phyloP scores from a whole-genome alignment of 2,797 vertebrate genomes.

The Yasuhikotakia modesta region DNA sequence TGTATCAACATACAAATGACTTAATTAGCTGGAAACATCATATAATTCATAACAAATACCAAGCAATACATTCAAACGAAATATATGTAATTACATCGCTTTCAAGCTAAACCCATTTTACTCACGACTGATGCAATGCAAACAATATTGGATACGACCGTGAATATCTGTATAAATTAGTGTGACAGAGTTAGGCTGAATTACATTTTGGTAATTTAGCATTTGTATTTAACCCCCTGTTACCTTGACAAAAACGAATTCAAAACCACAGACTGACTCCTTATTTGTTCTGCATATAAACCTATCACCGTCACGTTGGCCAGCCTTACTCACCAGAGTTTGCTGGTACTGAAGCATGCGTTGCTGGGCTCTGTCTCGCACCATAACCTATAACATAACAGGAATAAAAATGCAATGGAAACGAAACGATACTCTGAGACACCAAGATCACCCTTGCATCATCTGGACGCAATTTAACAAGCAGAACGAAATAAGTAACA shows the following conservation, averaged over 20 bases:
- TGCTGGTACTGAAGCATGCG: conserved; percentile 78
- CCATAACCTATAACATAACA: conserved; percentile 63
- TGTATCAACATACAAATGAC: conserved; percentile 18
- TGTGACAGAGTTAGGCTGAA: background rate
- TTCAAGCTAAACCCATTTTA: background rate
- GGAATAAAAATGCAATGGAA: background rate
- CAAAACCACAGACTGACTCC: background rate
- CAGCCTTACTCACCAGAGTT: conserved; percentile 78
- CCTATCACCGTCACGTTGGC: conserved; percentile 6
- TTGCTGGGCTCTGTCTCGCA: conserved; percentile 72
- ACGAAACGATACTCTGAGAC: conserved; percentile 5
- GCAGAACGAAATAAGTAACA: conserved; percentile 66
- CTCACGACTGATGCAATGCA: too few relatives aligned
- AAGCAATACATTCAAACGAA: background rate
- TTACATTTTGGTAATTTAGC: background rate
- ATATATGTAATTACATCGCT: background rate
- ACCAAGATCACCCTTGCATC: conserved; percentile 15
- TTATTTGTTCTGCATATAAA: background rate
- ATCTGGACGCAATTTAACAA: conserved; percentile 16
- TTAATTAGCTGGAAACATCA: conserved; percentile 18
- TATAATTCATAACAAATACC: background rate
- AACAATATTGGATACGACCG: background rate
- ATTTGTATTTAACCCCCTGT: background rate
- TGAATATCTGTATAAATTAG: background rate
- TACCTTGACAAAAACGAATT: background rate